Evolutionary conservation across 2,113 vertebrate species (phyloP), one percentile per base, ranked within the genome.

Genomic region (Lamprologus ornatipinnis): DNA sequence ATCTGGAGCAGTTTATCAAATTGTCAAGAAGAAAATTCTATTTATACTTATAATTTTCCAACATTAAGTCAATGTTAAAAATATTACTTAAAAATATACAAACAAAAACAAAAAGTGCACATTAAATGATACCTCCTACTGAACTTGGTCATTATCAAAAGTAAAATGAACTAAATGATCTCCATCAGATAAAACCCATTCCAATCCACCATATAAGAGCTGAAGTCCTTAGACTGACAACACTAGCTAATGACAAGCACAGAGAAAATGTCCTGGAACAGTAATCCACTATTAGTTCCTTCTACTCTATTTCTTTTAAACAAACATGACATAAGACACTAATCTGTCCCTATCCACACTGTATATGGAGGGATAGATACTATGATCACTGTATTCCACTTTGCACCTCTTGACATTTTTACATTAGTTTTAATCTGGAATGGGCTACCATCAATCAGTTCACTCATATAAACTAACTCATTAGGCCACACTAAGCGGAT

Each of bases 1-100:
- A 95, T 95, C 90, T 94, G 93, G 84, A 88, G 90, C 83, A 85
- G 84, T 89, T 94, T 93, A 85, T 58, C 17, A 53, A 78, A 45
- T 87, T 85, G 87, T 90, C 82, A 92, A 89, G 68, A 86, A 83
- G 47, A 63, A 57, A 55, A 83, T 68, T 60, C 80, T 65, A 89
- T 90, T 57, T 54, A 35, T 73, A 14, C 21, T 42, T 45, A 49
- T 4, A 80, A 89, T 81, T 89, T 90, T 88, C 88, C 70, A 88
- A 60, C 63, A 91, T 94, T 81, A 75, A 79, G 88, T 93, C 53
- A 90, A 84, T 78, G 87, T 35, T 63, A 63, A 35, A 35, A 35
- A 63, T 63, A 63, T 63, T 63, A n/a, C 28, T 65, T 73, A 89
- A 83, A 88, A 88, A 89, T 79, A 84, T 26, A 85, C 54, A 21